A percentile compares a stretch with the other conserved stretches of the same genome.
phyloP scores from a whole-genome alignment of 2,113 vertebrate genomes.

The Candoia aspera region DNA sequence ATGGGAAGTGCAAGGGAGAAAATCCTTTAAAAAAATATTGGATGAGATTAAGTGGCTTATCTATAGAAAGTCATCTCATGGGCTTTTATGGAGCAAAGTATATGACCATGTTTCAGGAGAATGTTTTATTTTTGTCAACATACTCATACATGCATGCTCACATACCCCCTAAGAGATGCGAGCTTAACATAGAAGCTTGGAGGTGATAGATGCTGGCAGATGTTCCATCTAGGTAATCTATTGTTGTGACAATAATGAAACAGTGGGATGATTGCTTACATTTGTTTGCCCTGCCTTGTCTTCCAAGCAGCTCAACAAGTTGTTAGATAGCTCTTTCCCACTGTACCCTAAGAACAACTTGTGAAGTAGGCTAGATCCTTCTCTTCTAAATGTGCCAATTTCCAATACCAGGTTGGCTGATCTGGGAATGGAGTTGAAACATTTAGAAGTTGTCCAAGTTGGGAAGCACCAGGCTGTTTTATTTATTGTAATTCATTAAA shows the following conservation, averaged over 20 bases:
- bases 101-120: constrained; percentile 50
- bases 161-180: constrained; percentile 20
- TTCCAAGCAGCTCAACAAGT: not conserved
- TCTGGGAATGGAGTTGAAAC: too few relatives aligned
- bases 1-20: constrained; percentile 52
- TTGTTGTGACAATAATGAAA: not conserved
- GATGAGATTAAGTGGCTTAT: constrained; percentile 65
- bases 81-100: constrained; percentile 46
- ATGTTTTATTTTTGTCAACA: constrained; percentile 46
- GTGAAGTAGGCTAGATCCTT: not conserved
- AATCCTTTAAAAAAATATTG: constrained; percentile 65
- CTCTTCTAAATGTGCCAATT: too few relatives aligned
- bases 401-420: too few relatives aligned
- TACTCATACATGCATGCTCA: not conserved
- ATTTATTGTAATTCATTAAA: too few relatives aligned
- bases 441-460: too few relatives aligned
- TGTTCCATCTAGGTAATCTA: not conserved
- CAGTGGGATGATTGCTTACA: not conserved
- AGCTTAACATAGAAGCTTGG: not conserved
- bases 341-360: not conserved
- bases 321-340: not conserved
- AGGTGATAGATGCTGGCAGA: constrained; percentile 12
- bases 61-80: constrained; percentile 47
- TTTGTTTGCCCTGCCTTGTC: not conserved
- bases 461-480: too few relatives aligned